Evolutionary conservation across 2,113 vertebrate genomes (phyloP).

Genomic region (Rhadina sibilatrix): DNA sequence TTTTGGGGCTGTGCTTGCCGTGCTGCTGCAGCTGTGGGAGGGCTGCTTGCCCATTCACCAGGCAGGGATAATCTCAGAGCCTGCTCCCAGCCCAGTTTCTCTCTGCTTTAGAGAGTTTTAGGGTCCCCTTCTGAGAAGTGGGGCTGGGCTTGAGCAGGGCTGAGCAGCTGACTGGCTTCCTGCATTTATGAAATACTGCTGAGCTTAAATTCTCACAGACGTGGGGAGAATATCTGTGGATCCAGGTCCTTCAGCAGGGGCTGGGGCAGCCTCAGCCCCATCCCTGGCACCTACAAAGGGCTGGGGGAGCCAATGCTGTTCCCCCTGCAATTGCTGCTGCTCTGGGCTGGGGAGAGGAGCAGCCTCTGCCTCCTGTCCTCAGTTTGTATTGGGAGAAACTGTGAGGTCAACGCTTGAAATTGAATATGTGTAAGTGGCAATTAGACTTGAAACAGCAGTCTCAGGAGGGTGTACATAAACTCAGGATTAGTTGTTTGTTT

Average conservation of each 20-base stretch:
- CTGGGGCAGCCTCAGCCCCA: neutral
- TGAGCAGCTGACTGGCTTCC: neutral
- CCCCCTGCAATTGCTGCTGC: fast-evolving
- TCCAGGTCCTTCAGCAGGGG: neutral
- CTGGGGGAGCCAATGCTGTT: fast-evolving
- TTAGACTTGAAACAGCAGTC: neutral
- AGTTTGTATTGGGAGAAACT: neutral
- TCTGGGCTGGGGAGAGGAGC: neutral
- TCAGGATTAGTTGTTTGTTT: too few relatives aligned
- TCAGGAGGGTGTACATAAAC: neutral
- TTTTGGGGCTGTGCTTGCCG: neutral
- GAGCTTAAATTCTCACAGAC: neutral
- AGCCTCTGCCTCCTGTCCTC: neutral
- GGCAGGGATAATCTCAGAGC: neutral
- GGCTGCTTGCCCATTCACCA: fast-evolving
- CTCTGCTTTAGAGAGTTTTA: fast-evolving
- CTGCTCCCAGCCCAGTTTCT: neutral
- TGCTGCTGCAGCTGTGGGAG: neutral
- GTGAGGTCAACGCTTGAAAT: neutral
- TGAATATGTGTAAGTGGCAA: neutral
- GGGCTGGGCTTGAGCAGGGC: neutral
- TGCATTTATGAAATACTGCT: neutral
- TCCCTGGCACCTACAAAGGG: neutral
- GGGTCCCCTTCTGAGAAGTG: fast-evolving
- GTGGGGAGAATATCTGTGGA: fast-evolving